phyloP scores from a whole-genome alignment of 2,888 invertebrate species.

The Mythimna loreyi region DNA sequence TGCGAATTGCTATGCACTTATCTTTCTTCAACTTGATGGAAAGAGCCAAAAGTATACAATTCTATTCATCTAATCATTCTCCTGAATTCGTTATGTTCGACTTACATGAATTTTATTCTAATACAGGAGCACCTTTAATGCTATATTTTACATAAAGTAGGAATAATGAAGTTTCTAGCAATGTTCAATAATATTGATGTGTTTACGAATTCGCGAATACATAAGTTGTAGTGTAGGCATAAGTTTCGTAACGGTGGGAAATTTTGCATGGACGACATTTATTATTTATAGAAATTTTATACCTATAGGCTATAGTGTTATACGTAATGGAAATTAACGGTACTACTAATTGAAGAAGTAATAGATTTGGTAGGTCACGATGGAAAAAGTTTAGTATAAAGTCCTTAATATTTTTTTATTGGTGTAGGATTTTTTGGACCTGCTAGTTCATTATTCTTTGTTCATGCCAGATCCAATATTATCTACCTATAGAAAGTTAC shows the following conservation, averaged over 20 bases:
- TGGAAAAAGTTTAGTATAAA: not conserved
- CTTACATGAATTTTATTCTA: not conserved
- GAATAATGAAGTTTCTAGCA: constrained; percentile 7
- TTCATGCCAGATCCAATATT: too few relatives aligned
- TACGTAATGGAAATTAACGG: not conserved
- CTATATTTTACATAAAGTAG: not conserved
- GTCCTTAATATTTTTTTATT: too few relatives aligned
- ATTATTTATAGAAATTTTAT: not conserved
- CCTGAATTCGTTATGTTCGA: not conserved
- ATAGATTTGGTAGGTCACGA: not conserved
- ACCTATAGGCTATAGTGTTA: not conserved
- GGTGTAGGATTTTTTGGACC: too few relatives aligned
- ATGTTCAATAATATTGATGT: constrained; percentile 9
- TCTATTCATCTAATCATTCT: not conserved
- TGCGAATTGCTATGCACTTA: not conserved
- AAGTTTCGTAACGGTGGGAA: not conserved
- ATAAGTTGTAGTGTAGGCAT: constrained; percentile 22
- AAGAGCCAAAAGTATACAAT: not conserved
- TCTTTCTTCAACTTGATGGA: not conserved
- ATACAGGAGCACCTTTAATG: not conserved
- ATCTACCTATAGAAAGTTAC: too few relatives aligned
- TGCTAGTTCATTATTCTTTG: too few relatives aligned
- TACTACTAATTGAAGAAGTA: not conserved
- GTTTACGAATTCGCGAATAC: constrained; percentile 15
- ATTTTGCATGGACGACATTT: constrained; percentile 7